Percentiles rank a stretch among this genome's conserved stretches.
Evolutionary conservation across 2,888 invertebrate species (phyloP).

Genomic region (Harpagoxenus sublaevis): DNA sequence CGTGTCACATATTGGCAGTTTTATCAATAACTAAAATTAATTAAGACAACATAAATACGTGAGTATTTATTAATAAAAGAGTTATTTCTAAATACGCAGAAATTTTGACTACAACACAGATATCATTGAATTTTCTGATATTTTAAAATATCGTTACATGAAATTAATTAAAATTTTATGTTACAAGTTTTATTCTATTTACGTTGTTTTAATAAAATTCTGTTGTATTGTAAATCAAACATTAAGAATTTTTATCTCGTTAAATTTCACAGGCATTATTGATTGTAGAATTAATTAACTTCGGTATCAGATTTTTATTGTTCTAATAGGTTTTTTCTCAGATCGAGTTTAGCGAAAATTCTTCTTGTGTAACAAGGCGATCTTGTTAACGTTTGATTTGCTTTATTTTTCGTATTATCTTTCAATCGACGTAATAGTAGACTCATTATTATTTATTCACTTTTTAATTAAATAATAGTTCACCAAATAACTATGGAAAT

Average conservation of each 20-base stretch:
- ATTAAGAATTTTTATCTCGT: slow-evolving; percentile 28
- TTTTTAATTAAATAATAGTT: slow-evolving; percentile 38
- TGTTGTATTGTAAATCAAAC: slow-evolving; percentile 9
- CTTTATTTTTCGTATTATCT: slow-evolving; percentile 10
- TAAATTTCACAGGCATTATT: slow-evolving; percentile 23
- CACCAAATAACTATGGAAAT: slow-evolving; percentile 25
- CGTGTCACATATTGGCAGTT: neutral
- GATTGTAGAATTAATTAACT: slow-evolving; percentile 30
- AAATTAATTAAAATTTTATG: slow-evolving; percentile 12
- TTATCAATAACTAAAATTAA: neutral
- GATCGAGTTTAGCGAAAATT: slow-evolving; percentile 16
- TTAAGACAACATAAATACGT: neutral
- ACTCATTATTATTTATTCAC: slow-evolving; percentile 10
- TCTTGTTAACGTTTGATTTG: slow-evolving; percentile 36
- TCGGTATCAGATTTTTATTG: slow-evolving; percentile 12
- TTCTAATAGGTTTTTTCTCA: neutral
- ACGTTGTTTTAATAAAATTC: slow-evolving; percentile 29
- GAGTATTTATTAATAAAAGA: slow-evolving; percentile 5
- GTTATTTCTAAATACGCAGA: neutral
- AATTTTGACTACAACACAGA: neutral
- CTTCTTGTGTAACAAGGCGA: slow-evolving; percentile 19
- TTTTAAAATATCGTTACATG: slow-evolving; percentile 30
- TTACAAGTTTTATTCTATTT: slow-evolving; percentile 21
- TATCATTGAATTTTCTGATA: slow-evolving; percentile 6
- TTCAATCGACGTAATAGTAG: slow-evolving; percentile 4